A percentile compares a stretch with the other conserved stretches of the same genome.
phyloP scores from a whole-genome alignment of 2,113 vertebrate species.

The Cebus imitator region DNA sequence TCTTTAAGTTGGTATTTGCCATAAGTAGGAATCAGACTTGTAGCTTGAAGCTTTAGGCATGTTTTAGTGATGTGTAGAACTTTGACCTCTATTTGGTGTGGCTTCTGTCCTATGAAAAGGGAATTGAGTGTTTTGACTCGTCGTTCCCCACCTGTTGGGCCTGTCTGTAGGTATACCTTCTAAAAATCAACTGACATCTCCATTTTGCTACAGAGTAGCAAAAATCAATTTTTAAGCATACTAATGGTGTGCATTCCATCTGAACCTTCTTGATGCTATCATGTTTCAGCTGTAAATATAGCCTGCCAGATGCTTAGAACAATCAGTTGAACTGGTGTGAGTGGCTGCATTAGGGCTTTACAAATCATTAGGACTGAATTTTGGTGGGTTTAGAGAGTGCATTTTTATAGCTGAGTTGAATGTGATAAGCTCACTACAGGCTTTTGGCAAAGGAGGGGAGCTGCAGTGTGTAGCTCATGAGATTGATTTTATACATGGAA shows the following conservation, averaged over 20 bases:
- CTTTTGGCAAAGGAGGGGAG: constrained; percentile 71
- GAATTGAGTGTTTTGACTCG: constrained; percentile 75
- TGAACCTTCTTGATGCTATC: constrained; percentile 78
- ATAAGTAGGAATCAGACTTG: constrained; percentile 73
- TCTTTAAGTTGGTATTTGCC: constrained; percentile 79
- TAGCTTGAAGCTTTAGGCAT: constrained; percentile 75
- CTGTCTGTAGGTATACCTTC: constrained; percentile 72
- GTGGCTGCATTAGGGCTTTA: constrained; percentile 72
- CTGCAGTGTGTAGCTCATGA: constrained; percentile 69
- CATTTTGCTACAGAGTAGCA: constrained; percentile 67
- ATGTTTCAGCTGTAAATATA: constrained; percentile 70
- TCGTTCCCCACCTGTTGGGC: constrained; percentile 75
- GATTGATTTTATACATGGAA: constrained; percentile 50
- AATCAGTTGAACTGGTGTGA: constrained; percentile 74
- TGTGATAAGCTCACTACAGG: constrained; percentile 47
- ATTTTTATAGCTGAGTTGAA: constrained; percentile 43
- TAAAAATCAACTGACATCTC: constrained; percentile 72
- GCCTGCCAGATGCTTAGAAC: constrained; percentile 57
- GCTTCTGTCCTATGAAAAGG: constrained; percentile 72
- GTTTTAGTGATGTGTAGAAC: constrained; percentile 70
- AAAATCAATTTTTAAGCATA: constrained; percentile 76
- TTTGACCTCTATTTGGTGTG: constrained; percentile 78
- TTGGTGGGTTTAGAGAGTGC: constrained; percentile 55
- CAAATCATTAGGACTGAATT: constrained; percentile 49
- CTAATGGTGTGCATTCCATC: constrained; percentile 80